Evolutionary conservation across 2,113 vertebrate genomes (phyloP).

Genomic region (Caloenas nicobarica): DNA sequence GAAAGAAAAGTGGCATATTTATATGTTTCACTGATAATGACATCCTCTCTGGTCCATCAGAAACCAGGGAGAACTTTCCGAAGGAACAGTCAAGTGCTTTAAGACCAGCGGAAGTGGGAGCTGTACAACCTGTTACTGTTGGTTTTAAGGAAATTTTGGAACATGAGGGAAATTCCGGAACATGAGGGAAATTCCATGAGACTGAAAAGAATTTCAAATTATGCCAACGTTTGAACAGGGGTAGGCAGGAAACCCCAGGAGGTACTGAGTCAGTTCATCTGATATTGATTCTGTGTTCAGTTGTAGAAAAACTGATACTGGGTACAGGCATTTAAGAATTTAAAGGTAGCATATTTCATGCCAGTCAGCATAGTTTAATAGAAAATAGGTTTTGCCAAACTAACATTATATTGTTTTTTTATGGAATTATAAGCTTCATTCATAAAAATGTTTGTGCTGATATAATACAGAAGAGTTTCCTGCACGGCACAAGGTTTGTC

Average conservation of each 20-base stretch:
- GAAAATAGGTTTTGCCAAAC: conserved; percentile 1
- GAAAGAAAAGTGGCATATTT: not conserved
- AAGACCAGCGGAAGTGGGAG: not conserved
- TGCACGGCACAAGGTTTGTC: not conserved
- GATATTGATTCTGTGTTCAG: not conserved
- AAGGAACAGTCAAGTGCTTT: not conserved
- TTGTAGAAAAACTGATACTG: not conserved
- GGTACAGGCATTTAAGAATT: not conserved
- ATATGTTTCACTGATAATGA: not conserved
- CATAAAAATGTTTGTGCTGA: not conserved
- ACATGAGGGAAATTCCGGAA: not conserved
- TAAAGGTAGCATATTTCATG: not conserved
- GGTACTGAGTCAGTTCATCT: not conserved
- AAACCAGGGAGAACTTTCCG: not conserved
- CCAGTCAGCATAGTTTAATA: not conserved
- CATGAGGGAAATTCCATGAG: not conserved
- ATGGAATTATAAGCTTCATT: conserved; percentile 21
- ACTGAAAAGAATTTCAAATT: not conserved
- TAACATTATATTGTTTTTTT: not conserved
- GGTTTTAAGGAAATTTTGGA: not conserved
- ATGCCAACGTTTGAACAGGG: not conserved
- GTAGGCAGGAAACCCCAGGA: not conserved
- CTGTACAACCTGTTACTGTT: not conserved
- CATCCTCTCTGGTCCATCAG: not conserved
- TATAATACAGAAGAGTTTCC: not conserved